Evolutionary conservation across 1,140 invertebrate genomes (phyloP), one percentile per base, ranked within the genome.

Genomic region (Ceratosolen fusciceps): DNA sequence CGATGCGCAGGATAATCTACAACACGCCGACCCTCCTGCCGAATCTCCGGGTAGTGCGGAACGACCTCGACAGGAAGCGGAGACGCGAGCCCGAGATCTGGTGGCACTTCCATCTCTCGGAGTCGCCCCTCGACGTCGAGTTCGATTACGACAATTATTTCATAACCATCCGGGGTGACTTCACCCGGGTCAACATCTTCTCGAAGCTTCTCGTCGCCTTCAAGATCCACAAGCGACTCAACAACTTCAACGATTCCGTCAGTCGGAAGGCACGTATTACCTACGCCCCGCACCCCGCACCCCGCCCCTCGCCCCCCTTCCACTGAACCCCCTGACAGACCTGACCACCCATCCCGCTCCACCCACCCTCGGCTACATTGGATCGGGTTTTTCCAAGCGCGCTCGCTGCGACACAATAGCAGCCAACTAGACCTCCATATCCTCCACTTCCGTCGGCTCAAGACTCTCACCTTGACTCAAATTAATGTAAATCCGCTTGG

Each of bases 181-280:
- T 82, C 49, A 24, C 81, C 1, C 71, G 79, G 43, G 79, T 83
- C 47, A 80, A 82, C 39, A 82, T 80, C n/a, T 82, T 79, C 67
- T 70, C 67, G 0, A 70, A 70, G n/a, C 21, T 84, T 81, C 79
- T 84, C 9, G 83, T 84, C 39, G 80, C 83, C 12, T 60, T 84
- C 1, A 83, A 85, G 65, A 75, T 83, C 58, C 83, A 83, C 68
- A 82, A 83, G 67, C 82, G 81, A 37, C 76, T 82, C 1, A 82
- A 85, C 65, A 80, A 80, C 49, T 84, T 84, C 74, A 83, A 84
- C 71, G 82, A 84, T 29, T 79, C 82, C 37, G 80, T 84, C 43
- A 83, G 78, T 65, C 80, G 83, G 58, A 85, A 85, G 79, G 82
- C 77, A 76, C 77, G 65, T 26, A 58, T 52, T 21, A 43, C 14